phyloP scores from a whole-genome alignment of 2,113 vertebrate species.

The Carassius auratus region DNA sequence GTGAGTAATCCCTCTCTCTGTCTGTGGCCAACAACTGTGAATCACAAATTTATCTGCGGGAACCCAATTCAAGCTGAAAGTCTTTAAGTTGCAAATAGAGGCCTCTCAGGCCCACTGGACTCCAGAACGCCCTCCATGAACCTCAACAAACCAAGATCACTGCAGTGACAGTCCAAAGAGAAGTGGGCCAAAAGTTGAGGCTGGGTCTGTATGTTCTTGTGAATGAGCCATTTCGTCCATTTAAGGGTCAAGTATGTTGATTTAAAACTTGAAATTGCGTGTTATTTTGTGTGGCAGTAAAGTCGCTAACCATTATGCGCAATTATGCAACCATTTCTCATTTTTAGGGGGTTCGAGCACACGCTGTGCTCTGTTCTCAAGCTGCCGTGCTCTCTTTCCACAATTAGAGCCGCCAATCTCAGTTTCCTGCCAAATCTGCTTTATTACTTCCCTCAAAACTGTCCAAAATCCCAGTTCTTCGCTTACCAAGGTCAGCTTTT shows the following conservation, averaged over 20 bases:
- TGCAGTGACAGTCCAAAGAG: background rate
- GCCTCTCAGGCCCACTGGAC: background rate
- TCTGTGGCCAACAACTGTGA: conserved; percentile 36
- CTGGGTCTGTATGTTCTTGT: background rate
- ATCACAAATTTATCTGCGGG: conserved; percentile 23
- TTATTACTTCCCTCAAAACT: conserved; percentile 16
- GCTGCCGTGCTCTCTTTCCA: conserved; percentile 15
- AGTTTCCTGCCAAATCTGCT: conserved; percentile 40
- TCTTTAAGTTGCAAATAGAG: background rate
- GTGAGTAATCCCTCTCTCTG: background rate
- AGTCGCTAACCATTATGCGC: background rate
- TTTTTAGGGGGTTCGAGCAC: background rate
- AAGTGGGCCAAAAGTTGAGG: background rate
- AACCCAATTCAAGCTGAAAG: background rate
- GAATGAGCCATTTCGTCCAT: background rate
- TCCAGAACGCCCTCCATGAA: conserved; percentile 6
- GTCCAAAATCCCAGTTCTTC: conserved; percentile 17
- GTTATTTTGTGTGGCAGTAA: conserved; percentile 4
- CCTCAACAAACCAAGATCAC: background rate
- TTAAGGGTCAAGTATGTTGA: background rate
- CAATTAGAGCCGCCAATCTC: conserved; percentile 22
- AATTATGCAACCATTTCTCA: conserved; percentile 6
- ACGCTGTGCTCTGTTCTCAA: background rate
- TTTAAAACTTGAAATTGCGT: background rate
- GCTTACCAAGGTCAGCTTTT: conserved; percentile 17